Base-by-base conservation (phyloP, 2,797 vertebrate genomes). In the Spinibarbus caldwelli region DNA sequence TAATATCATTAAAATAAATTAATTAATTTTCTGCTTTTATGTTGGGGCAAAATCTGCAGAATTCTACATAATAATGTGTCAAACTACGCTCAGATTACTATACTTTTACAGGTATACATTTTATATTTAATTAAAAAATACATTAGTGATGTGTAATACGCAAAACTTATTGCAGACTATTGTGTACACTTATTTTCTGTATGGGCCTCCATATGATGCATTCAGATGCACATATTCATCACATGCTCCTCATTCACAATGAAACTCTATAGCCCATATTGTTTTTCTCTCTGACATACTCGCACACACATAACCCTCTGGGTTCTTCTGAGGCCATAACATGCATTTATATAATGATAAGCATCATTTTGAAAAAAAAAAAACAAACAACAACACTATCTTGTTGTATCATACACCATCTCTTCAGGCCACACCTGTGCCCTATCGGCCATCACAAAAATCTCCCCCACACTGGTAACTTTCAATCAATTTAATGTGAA, bases 401-500 rank as follows among this genome's bases (percentile, higher is more conserved):
- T 62, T 91, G 89, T 91, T 85, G 85, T 21, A 86, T 91, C 89
- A 90, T 86, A 80, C 79, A 85, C 87, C 83, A 88, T 59, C 77
- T 47, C 86, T 87, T 83, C 64, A 45, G 73, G 81, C 62, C 76
- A 29, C 59, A 21, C 54, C 66, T 31, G 5, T 57, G n/a, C 10
- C 47, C 26, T 57, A n/a, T 14, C 45, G 47, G 45, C n/a, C 62
- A 67, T 14, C 15, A 21, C 36, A 73, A 67, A 47, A 77, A 43
- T 75, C 23, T 84, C 83, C 45, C 80, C 79, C 31, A 26, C 73
- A 19, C 68, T 52, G 54, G 29, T 86, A 76, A 86, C 80, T 88
- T 85, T 87, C 91, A 89, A 82, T 94, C 92, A 93, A 87, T 92
- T 95, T 93, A 89, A 94, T 92, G 86, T 85, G 84, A 81, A 73